These are phyloP conservation scores for Empis stercorea DNA, from an alignment of 2,888 invertebrate species.

Conservation along the genomic window DNA sequence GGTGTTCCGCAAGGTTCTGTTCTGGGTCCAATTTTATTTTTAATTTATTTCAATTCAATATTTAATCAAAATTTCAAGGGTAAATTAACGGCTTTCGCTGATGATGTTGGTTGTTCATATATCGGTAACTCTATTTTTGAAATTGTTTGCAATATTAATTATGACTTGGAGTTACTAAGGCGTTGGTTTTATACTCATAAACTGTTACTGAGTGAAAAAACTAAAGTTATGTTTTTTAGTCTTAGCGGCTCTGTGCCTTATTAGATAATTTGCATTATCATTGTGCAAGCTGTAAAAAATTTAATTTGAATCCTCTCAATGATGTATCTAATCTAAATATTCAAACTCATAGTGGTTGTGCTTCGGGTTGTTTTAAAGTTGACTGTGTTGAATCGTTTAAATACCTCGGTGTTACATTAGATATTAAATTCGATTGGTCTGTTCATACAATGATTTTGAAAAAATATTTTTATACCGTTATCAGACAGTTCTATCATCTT, in stretches of 20 bases:
- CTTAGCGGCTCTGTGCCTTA: not conserved
- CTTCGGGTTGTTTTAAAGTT: not conserved
- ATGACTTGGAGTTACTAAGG: not conserved
- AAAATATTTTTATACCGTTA: not conserved
- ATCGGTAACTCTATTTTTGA: no score
- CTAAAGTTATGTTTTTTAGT: constrained; percentile 1
- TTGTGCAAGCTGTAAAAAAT: not conserved
- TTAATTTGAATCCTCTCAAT: not conserved
- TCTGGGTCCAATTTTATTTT: not conserved
- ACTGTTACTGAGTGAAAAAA: not conserved
- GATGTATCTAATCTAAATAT: no score
- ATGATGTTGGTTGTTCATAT: not conserved
- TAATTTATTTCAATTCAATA: not conserved
- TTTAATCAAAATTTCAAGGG: not conserved
- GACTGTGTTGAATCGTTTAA: not conserved
- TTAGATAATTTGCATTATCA: not conserved
- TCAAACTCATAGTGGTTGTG: no score
- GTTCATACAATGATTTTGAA: not conserved
- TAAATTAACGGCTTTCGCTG: not conserved
- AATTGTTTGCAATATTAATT: not conserved
- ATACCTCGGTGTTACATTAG: not conserved
- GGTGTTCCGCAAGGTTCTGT: not conserved
- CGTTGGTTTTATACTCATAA: not conserved
- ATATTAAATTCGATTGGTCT: not conserved
- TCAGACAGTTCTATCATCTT: not conserved